Percentiles rank a stretch among this genome's conserved stretches.
These are phyloP conservation scores for Echinarachnius parma DNA, from an alignment of 53 echinoderm and acorn worm species.

Conservation along the genomic window DNA sequence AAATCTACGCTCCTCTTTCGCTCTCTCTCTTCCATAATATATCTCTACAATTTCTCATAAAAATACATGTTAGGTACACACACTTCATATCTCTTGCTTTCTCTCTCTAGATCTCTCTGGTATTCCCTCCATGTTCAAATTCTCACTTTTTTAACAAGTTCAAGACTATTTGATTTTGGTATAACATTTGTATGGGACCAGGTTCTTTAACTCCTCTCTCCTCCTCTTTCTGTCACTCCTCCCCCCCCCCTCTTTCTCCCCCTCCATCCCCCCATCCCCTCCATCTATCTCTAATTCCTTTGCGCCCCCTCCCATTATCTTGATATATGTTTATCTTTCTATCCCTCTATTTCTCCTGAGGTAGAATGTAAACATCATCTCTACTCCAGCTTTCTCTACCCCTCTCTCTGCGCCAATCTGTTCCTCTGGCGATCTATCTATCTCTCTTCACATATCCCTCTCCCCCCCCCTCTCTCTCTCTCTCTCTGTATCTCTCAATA, in stretches of 20 bases:
- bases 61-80: too few relatives aligned
- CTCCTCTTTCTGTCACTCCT: neutral
- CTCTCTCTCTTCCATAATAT: neutral
- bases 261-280: neutral
- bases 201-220: too few relatives aligned
- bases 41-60: too few relatives aligned
- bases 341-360: neutral
- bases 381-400: neutral
- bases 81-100: slow-evolving; percentile 6
- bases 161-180: too few relatives aligned
- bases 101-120: slow-evolving; percentile 4
- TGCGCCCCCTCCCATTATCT: neutral
- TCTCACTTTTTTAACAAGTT: too few relatives aligned
- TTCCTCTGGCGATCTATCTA: neutral
- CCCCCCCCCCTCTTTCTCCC: neutral
- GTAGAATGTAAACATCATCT: too few relatives aligned
- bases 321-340: neutral
- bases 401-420: neutral
- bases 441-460: neutral
- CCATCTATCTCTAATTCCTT: neutral
- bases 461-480: neutral
- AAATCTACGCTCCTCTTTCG: neutral
- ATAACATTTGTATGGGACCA: too few relatives aligned
- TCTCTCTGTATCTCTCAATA: neutral
- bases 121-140: neutral